Percentiles rank a stretch among this genome's conserved stretches.
Evolutionary conservation across 2,113 vertebrate genomes (phyloP).

Genomic region (Cacatua alba): DNA sequence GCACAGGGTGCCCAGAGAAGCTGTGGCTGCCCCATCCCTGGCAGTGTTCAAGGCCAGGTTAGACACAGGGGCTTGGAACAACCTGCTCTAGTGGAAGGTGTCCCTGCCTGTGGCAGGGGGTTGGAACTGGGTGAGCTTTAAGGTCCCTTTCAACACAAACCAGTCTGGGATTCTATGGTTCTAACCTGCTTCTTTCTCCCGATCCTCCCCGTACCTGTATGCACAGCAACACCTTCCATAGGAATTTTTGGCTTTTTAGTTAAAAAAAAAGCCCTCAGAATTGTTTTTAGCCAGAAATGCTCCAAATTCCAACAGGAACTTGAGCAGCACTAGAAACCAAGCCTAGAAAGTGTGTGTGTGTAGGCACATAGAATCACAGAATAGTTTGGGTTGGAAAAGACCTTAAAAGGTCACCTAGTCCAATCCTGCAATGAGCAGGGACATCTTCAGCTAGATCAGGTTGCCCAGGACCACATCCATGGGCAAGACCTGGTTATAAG

Average conservation of each 20-base stretch:
- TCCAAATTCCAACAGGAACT: not conserved
- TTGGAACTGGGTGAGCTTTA: not conserved
- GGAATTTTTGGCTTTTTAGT: not conserved
- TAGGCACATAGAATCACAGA: not conserved
- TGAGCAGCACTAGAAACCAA: not conserved
- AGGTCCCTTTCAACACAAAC: not conserved
- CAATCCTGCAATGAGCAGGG: not conserved
- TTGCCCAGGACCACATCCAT: not conserved
- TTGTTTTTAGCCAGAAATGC: not conserved
- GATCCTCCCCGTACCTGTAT: not conserved
- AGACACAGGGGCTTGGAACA: not conserved
- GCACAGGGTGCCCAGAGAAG: not conserved
- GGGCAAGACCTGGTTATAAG: not conserved
- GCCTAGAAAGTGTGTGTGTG: not conserved
- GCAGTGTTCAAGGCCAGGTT: not conserved
- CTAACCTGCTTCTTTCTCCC: not conserved
- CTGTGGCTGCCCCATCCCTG: not conserved
- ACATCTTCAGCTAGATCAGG: not conserved
- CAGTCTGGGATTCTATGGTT: not conserved
- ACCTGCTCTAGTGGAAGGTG: accelerated
- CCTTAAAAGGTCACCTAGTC: not conserved
- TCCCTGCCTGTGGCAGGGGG: not conserved
- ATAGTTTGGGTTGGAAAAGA: not conserved
- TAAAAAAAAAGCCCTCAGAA: not conserved
- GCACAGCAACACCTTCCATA: not conserved